Percentiles rank a stretch among this genome's conserved stretches.
phyloP scores from a whole-genome alignment of 2,797 vertebrate genomes.

The Bryconaethiops microstoma region DNA sequence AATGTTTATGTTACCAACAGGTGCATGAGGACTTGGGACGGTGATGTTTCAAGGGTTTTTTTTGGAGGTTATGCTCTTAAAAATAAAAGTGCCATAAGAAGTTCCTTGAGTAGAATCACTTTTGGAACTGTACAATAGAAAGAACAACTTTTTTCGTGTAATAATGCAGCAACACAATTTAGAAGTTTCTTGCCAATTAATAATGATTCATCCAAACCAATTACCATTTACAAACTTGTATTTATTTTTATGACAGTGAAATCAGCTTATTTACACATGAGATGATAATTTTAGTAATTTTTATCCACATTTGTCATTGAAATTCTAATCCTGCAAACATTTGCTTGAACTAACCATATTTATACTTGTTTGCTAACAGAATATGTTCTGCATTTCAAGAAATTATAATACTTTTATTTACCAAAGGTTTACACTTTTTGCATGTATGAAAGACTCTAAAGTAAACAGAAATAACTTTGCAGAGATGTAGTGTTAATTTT shows the following conservation, averaged over 20 bases:
- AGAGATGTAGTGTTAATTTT: not conserved
- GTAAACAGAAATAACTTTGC: not conserved
- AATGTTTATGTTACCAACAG: not conserved
- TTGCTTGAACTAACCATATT: not conserved
- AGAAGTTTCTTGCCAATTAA: not conserved
- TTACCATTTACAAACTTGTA: not conserved
- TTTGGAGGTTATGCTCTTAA: not conserved
- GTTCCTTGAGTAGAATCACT: too few species aligned
- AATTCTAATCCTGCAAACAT: not conserved
- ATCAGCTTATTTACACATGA: not conserved
- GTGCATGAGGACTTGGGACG: not conserved
- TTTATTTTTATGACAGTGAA: not conserved
- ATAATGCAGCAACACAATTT: not conserved
- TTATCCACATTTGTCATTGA: not conserved
- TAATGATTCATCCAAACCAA: not conserved
- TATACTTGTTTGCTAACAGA: not conserved
- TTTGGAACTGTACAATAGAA: too few species aligned
- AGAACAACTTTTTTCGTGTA: not conserved
- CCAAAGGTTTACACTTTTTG: not conserved
- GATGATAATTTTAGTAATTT: not conserved
- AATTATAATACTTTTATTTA: not conserved
- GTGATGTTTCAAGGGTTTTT: not conserved
- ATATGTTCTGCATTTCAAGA: not conserved
- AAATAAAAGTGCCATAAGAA: not conserved
- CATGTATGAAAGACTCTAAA: too few species aligned